A percentile compares a stretch with the other conserved stretches of the same genome.
Evolutionary conservation across 2,797 vertebrate genomes (phyloP).

Genomic region (Bradypodion ventrale): DNA sequence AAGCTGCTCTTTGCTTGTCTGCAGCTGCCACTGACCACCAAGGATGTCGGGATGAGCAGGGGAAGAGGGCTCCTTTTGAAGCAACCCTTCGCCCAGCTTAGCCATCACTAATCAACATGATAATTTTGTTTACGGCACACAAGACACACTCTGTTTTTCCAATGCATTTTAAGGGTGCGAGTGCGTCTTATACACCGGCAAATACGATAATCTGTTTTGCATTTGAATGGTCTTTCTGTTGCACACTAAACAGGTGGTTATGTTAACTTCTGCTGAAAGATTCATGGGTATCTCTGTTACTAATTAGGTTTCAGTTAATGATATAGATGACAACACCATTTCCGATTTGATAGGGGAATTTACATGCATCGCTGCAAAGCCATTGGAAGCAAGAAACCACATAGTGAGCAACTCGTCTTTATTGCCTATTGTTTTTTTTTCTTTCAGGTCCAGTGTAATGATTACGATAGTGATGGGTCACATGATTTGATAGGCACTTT

Average conservation of each 20-base stretch:
- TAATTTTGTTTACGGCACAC: too few species aligned
- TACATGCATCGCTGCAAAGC: conserved; percentile 47
- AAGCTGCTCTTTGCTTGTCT: too few species aligned
- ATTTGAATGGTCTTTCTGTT: background rate
- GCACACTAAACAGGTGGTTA: background rate
- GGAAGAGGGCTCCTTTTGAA: too few species aligned
- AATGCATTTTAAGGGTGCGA: too few species aligned
- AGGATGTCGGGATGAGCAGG: too few species aligned
- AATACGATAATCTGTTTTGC: background rate
- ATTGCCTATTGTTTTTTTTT: conserved; percentile 41
- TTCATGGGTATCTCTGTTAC: conserved; percentile 51
- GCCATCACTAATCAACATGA: too few species aligned
- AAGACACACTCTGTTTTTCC: too few species aligned
- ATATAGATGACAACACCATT: conserved; percentile 63
- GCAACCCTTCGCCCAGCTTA: too few species aligned
- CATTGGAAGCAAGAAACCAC: conserved; percentile 57
- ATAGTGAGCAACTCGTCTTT: conserved; percentile 53
- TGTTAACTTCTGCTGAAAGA: background rate
- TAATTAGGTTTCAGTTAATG: conserved; percentile 69
- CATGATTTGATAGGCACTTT: conserved; percentile 91
- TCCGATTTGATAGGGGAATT: conserved; percentile 68
- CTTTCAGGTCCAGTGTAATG: conserved; percentile 86
- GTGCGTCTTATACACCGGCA: too few species aligned
- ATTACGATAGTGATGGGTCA: conserved; percentile 88
- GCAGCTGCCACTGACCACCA: too few species aligned